phyloP scores from a whole-genome alignment of 2,888 invertebrate species.

The Trachelus tabidus region DNA sequence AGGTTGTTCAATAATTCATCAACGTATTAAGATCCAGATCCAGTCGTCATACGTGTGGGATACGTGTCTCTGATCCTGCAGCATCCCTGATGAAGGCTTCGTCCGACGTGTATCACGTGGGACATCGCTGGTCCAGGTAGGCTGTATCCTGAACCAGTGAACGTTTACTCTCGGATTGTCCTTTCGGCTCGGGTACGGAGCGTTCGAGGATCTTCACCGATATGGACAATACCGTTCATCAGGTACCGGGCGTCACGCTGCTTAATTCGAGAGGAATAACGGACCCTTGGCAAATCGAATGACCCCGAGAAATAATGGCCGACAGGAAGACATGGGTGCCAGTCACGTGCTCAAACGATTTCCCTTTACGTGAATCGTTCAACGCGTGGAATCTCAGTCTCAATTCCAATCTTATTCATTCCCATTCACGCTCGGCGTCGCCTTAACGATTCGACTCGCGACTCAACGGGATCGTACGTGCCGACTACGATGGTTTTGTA shows the following conservation, averaged over 20 bases:
- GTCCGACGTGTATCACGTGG: not conserved
- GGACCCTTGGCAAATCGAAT: not conserved
- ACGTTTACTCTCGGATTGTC: not conserved
- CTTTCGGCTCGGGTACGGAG: not conserved
- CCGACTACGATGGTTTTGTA: not conserved
- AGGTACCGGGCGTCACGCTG: not conserved
- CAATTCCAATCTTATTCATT: not conserved
- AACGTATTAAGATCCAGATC: not conserved
- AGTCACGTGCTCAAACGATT: not conserved
- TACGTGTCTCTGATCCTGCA: not conserved
- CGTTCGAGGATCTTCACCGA: not conserved
- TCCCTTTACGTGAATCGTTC: not conserved
- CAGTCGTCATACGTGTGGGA: not conserved
- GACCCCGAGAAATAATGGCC: not conserved
- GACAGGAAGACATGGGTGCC: not conserved
- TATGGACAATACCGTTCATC: not conserved
- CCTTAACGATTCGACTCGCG: not conserved
- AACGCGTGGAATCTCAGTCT: not conserved
- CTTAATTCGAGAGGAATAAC: not conserved
- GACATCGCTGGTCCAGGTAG: not conserved
- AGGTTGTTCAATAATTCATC: not conserved
- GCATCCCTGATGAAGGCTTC: not conserved
- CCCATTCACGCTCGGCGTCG: not conserved
- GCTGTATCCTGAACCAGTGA: too few species aligned
- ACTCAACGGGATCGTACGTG: not conserved